Evolutionary conservation across 2,113 vertebrate species (phyloP).

Genomic region (Gorilla gorilla): DNA sequence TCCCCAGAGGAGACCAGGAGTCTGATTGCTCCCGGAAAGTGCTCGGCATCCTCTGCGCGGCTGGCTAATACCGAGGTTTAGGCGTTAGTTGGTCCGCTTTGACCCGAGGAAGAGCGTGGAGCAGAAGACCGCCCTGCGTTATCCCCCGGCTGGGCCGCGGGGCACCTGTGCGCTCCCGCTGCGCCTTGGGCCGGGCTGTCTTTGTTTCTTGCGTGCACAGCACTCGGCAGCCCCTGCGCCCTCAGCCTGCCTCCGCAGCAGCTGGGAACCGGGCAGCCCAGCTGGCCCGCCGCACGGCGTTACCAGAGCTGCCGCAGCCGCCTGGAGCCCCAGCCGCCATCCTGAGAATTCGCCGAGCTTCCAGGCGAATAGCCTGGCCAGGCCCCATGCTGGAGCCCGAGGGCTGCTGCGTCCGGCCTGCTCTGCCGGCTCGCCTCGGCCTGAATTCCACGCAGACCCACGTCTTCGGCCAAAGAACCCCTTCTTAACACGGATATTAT

Average conservation of each 20-base stretch:
- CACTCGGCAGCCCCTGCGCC: not conserved
- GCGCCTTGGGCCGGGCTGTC: not conserved
- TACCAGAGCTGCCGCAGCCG: not conserved
- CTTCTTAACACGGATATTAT: slow-evolving; percentile 83
- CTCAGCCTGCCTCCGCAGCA: slow-evolving; percentile 24
- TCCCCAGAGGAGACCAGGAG: not conserved
- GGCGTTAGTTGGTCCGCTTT: not conserved
- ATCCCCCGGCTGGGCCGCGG: not conserved
- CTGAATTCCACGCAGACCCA: not conserved
- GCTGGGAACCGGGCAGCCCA: slow-evolving; percentile 64
- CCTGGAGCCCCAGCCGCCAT: not conserved
- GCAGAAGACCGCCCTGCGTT: not conserved
- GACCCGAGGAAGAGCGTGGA: slow-evolving; percentile 22
- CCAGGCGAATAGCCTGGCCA: not conserved
- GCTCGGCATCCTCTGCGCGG: not conserved
- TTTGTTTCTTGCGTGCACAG: slow-evolving; percentile 40
- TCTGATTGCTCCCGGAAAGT: not conserved
- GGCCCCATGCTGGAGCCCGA: not conserved
- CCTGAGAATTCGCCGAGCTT: not conserved
- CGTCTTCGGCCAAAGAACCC: slow-evolving; percentile 74
- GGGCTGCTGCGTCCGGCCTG: not conserved
- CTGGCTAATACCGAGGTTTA: not conserved
- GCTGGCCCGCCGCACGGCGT: not conserved
- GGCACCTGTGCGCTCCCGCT: slow-evolving; percentile 70
- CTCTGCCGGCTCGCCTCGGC: not conserved